Evolutionary conservation across 2,888 invertebrate species (phyloP).

Genomic region (Metopia argyrocephala): DNA sequence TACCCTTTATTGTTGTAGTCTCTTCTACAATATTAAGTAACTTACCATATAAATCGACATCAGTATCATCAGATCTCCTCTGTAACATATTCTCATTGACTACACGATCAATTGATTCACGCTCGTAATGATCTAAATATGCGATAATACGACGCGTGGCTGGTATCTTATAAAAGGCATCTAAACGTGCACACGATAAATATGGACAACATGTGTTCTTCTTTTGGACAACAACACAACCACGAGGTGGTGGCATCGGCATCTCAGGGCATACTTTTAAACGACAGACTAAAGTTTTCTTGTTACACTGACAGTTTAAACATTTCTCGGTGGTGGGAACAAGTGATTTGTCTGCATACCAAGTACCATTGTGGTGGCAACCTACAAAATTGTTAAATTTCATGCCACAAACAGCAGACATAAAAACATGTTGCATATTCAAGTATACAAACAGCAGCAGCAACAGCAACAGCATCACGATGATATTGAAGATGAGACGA

Average conservation of each 20-base stretch:
- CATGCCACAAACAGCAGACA: background rate
- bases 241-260: constrained; percentile 86
- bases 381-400: constrained; percentile 77
- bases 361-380: constrained; percentile 86
- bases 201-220: constrained; percentile 87
- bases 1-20: no score
- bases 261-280: constrained; percentile 87
- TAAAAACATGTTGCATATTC: constrained; percentile 3
- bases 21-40: background rate
- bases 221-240: constrained; percentile 85
- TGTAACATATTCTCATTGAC: constrained; percentile 76
- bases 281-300: constrained; percentile 86
- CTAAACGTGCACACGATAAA: constrained; percentile 85
- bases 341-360: constrained; percentile 83
- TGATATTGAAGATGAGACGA: background rate
- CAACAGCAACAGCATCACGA: background rate
- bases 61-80: constrained; percentile 76
- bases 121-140: constrained; percentile 76
- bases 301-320: constrained; percentile 86
- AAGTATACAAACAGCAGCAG: background rate
- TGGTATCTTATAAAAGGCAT: constrained; percentile 74
- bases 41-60: constrained; percentile 73
- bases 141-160: constrained; percentile 75
- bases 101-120: constrained; percentile 76
- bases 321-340: constrained; percentile 87